Conservation (phyloP, 2,113 vertebrate genomes). For the Poeciliopsis prolifica region DNA sequence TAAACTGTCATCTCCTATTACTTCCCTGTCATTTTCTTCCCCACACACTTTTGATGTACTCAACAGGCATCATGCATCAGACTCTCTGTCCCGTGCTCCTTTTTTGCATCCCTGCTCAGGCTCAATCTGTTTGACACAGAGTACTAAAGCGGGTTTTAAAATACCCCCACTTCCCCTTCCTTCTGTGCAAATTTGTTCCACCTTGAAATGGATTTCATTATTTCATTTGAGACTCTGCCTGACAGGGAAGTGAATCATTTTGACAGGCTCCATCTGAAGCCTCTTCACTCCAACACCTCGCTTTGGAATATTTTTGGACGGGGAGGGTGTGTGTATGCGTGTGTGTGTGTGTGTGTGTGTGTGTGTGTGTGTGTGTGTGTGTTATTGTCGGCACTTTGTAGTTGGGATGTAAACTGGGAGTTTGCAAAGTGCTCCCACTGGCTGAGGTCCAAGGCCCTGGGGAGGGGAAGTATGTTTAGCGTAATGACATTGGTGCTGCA, state of each 20-base stretch:
- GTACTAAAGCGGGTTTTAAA: slow-evolving; percentile 75
- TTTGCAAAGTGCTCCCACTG: slow-evolving; percentile 69
- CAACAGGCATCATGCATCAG: slow-evolving; percentile 52
- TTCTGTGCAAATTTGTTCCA: slow-evolving; percentile 81
- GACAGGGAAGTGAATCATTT: slow-evolving; percentile 84
- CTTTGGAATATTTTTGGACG: slow-evolving; percentile 80
- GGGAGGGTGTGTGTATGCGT: slow-evolving; percentile 21
- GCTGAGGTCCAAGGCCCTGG: slow-evolving; percentile 70
- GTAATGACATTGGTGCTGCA: slow-evolving; percentile 29
- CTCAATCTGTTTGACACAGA: slow-evolving; percentile 72
- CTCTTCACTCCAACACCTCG: slow-evolving; percentile 77
- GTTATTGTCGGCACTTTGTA: slow-evolving; percentile 69
- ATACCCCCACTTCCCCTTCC: slow-evolving; percentile 68
- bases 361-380: neutral
- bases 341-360: slow-evolving; percentile 11
- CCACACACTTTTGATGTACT: slow-evolving; percentile 38
- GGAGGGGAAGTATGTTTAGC: slow-evolving; percentile 63
- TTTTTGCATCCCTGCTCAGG: slow-evolving; percentile 57
- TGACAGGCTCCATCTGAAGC: slow-evolving; percentile 80
- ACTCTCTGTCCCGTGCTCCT: slow-evolving; percentile 45
- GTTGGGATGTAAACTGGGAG: slow-evolving; percentile 70
- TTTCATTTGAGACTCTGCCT: slow-evolving; percentile 79
- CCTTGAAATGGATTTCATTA: slow-evolving; percentile 84
- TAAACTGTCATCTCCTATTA: slow-evolving; percentile 60
- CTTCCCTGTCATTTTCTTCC: slow-evolving; percentile 59